A percentile compares a stretch with the other conserved stretches of the same genome.
Evolutionary conservation across 2,797 vertebrate genomes (phyloP).

Genomic region (Falco peregrinus): DNA sequence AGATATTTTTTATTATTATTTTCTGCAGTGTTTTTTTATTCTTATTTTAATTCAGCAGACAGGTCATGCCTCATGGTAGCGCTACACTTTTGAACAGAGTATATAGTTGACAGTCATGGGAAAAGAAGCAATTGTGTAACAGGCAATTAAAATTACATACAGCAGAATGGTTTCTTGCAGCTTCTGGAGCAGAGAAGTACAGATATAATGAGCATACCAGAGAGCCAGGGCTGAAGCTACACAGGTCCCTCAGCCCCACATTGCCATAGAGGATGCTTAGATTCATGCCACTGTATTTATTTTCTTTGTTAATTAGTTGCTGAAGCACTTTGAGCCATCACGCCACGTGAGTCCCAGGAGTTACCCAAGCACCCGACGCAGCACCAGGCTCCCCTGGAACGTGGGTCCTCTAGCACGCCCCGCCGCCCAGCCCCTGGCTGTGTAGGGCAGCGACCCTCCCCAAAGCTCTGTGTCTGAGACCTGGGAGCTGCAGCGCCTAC

Average conservation of each 20-base stretch:
- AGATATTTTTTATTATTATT: not conserved
- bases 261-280: not conserved
- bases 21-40: conserved; percentile 23
- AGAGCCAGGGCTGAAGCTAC: not conserved
- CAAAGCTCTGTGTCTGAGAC: rapidly evolving
- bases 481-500: not conserved
- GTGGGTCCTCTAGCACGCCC: not conserved
- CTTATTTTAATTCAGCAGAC: not conserved
- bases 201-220: not conserved
- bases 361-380: not conserved
- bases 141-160: conserved; percentile 56
- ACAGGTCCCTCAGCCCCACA: not conserved
- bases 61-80: not conserved
- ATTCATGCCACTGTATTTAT: not conserved
- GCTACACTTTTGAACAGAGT: not conserved
- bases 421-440: not conserved
- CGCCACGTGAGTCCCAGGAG: not conserved
- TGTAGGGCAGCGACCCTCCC: not conserved
- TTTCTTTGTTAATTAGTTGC: not conserved
- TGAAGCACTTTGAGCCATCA: not conserved
- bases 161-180: conserved; percentile 20
- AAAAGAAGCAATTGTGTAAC: not conserved
- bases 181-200: not conserved
- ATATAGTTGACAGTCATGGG: not conserved
- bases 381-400: not conserved